A percentile compares a stretch with the other conserved stretches of the same genome.
These are phyloP conservation scores for Porites lobata DNA, from an alignment of 92 coral and sea anemone species.

Conservation along the genomic window DNA sequence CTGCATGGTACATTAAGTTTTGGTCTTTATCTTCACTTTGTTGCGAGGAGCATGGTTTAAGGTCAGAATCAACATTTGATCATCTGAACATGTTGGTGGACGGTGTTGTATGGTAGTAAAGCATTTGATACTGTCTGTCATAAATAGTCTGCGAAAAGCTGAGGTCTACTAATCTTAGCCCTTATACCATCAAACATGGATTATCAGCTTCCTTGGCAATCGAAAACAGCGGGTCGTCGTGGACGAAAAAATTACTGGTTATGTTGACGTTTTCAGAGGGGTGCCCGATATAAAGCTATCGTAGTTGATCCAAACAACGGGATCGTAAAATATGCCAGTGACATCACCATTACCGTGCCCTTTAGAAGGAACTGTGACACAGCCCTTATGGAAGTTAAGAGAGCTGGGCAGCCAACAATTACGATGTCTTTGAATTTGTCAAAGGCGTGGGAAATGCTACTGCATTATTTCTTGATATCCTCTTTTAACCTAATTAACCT, in stretches of 20 bases:
- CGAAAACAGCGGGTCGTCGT: background rate
- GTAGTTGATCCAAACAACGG: constrained; percentile 29
- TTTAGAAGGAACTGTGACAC: constrained; percentile 16
- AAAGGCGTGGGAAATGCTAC: too few species aligned
- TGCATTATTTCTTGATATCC: too few species aligned
- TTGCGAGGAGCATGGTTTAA: too few species aligned
- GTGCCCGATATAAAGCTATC: constrained; percentile 1
- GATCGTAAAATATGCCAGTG: constrained; percentile 37
- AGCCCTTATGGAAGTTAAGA: background rate
- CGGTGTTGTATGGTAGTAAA: background rate
- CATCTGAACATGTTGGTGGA: too few species aligned
- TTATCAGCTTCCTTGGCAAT: background rate
- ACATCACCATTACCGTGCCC: constrained; percentile 47
- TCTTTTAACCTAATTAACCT: too few species aligned
- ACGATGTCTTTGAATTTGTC: constrained; percentile 28
- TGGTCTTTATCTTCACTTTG: too few species aligned
- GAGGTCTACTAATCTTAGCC: background rate
- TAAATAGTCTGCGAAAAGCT: background rate
- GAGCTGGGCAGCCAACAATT: constrained; percentile 44
- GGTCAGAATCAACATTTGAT: too few species aligned
- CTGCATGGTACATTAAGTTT: too few species aligned
- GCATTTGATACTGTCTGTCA: background rate
- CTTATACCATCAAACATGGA: background rate
- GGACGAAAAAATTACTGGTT: background rate
- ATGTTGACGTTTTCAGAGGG: too few species aligned